Percentiles rank a stretch among this genome's conserved stretches.
Evolutionary conservation across 1,140 invertebrate species (phyloP).

Genomic region (Drosophila varians): DNA sequence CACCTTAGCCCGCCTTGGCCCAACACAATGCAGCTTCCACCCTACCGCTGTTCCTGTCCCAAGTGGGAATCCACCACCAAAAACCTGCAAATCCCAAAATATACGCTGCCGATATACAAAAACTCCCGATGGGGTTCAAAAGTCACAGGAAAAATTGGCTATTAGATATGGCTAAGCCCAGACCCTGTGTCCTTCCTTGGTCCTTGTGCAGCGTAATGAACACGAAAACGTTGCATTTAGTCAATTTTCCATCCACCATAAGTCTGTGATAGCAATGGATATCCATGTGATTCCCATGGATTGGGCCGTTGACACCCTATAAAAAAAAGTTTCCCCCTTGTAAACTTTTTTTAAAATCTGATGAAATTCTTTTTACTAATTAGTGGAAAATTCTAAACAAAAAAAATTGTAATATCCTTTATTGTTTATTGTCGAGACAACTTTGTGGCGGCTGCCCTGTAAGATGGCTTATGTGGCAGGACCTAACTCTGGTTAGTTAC

Average conservation of each 20-base stretch:
- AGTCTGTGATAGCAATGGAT: constrained; percentile 6
- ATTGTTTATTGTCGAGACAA: too few species aligned
- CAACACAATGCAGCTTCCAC: constrained; percentile 1
- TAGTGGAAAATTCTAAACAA: background rate
- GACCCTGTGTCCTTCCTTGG: background rate
- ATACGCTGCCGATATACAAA: constrained; percentile 40
- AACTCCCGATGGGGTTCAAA: constrained; percentile 53
- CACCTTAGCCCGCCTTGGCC: constrained; percentile 34
- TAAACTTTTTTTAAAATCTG: background rate
- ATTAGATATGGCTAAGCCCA: constrained; percentile 31
- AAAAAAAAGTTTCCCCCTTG: too few species aligned
- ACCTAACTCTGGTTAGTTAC: constrained; percentile 17
- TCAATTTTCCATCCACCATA: constrained; percentile 70
- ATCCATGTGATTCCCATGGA: background rate
- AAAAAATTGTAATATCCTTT: background rate
- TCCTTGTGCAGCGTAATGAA: constrained; percentile 47
- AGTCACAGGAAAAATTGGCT: constrained; percentile 56
- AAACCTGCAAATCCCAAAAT: constrained; percentile 30
- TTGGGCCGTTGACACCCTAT: background rate
- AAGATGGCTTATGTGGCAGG: constrained; percentile 22
- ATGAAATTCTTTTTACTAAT: background rate
- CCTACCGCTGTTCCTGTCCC: constrained; percentile 50
- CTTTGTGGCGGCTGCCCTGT: constrained; percentile 8
- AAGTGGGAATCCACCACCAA: constrained; percentile 64
- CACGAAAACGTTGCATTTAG: constrained; percentile 70